A percentile compares a stretch with the other conserved stretches of the same genome.
Conservation (phyloP, 2,797 vertebrate species). For the Gallinago solitaria region DNA sequence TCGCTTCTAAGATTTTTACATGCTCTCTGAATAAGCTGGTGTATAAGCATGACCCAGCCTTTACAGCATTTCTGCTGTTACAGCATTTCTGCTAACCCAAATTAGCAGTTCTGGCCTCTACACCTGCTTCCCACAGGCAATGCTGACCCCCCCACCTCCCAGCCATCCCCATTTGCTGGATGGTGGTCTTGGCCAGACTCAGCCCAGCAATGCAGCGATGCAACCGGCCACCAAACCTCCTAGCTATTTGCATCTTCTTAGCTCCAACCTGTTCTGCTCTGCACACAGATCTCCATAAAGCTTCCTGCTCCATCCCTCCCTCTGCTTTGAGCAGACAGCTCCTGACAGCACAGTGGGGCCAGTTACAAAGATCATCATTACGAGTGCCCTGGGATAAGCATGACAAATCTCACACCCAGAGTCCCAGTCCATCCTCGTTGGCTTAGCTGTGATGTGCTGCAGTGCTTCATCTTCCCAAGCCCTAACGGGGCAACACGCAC, state of each 20-base stretch:
- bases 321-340: neutral
- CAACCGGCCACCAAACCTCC: neutral
- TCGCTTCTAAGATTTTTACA: neutral
- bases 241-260: neutral
- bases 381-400: neutral
- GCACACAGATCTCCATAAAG: neutral
- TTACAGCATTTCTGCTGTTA: neutral
- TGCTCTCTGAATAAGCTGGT: neutral
- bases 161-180: neutral
- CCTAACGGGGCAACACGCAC: accelerated
- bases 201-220: neutral
- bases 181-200: neutral
- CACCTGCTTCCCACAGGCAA: neutral
- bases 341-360: neutral
- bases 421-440: neutral
- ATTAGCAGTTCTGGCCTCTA: neutral
- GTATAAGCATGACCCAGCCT: neutral
- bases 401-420: neutral
- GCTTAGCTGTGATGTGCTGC: neutral
- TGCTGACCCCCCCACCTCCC: neutral
- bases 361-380: neutral
- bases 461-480: neutral
- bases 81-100: neutral
- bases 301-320: neutral
- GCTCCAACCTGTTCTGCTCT: neutral